Percentiles rank a stretch among this genome's conserved stretches.
Evolutionary conservation across 2,888 invertebrate genomes (phyloP).

Genomic region (Athalia circularis): DNA sequence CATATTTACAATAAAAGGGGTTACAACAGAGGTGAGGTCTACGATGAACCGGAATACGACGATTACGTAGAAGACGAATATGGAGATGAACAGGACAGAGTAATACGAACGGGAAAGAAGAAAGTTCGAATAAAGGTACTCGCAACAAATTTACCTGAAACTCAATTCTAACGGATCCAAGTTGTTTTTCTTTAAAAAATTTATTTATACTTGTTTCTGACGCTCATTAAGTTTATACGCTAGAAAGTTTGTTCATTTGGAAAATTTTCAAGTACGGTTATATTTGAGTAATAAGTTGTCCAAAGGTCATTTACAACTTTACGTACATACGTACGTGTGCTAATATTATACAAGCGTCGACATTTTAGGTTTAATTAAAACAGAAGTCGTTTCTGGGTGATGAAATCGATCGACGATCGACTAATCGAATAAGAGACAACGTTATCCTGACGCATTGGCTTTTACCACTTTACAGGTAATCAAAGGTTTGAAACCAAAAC

Average conservation of each 20-base stretch:
- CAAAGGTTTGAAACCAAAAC: constrained; percentile 54
- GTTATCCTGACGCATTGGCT: too few species aligned
- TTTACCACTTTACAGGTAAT: constrained; percentile 51
- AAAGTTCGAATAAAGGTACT: constrained; percentile 59
- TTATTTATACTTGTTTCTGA: too few species aligned
- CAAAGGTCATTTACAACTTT: too few species aligned
- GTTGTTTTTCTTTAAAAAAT: background rate
- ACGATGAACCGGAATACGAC: constrained; percentile 48
- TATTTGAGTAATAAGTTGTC: too few species aligned
- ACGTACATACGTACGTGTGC: too few species aligned
- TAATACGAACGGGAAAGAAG: constrained; percentile 53
- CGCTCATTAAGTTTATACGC: too few species aligned
- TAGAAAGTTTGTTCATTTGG: too few species aligned
- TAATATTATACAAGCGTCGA: too few species aligned
- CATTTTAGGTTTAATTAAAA: background rate
- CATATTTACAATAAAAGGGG: constrained; percentile 49
- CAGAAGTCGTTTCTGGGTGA: background rate
- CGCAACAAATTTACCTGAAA: background rate
- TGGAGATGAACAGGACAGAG: constrained; percentile 51
- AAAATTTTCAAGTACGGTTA: too few species aligned
- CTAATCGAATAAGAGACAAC: too few species aligned
- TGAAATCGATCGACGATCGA: background rate
- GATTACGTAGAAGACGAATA: constrained; percentile 57
- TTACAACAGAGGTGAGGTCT: constrained; percentile 48
- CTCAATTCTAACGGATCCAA: background rate